Evolutionary conservation across 2,888 invertebrate species (phyloP).

Genomic region (Tolmerus cingulatus): DNA sequence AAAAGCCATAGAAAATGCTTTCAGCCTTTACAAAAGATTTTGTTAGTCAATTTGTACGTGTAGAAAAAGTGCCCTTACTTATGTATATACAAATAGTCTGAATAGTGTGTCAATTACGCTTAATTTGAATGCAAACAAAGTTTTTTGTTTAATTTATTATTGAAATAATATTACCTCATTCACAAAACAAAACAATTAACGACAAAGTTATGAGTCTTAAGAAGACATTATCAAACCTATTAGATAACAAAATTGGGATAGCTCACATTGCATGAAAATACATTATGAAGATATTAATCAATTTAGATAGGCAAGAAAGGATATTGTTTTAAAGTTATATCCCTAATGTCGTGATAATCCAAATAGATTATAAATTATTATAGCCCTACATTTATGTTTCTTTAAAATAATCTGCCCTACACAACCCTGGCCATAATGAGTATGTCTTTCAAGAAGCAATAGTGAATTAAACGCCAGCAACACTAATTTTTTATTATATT

Average conservation of each 20-base stretch:
- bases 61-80: background rate
- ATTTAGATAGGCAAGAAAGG: too few species aligned
- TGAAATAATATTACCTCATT: too few species aligned
- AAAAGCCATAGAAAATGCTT: background rate
- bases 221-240: too few species aligned
- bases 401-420: background rate
- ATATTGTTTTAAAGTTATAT: too few species aligned
- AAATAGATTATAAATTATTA: background rate
- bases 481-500: background rate
- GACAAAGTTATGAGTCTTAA: too few species aligned
- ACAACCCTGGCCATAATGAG: background rate
- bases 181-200: too few species aligned
- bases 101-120: background rate
- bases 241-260: too few species aligned
- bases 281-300: too few species aligned
- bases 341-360: too few species aligned
- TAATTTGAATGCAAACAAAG: background rate
- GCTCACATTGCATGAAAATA: too few species aligned
- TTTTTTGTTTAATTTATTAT: too few species aligned
- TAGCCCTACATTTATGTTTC: background rate
- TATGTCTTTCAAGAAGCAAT: background rate
- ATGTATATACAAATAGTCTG: background rate
- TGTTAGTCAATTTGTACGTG: background rate
- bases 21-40: background rate
- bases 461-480: background rate